Base-by-base conservation (phyloP, 2,888 invertebrate genomes). In the Gibbula magus region DNA sequence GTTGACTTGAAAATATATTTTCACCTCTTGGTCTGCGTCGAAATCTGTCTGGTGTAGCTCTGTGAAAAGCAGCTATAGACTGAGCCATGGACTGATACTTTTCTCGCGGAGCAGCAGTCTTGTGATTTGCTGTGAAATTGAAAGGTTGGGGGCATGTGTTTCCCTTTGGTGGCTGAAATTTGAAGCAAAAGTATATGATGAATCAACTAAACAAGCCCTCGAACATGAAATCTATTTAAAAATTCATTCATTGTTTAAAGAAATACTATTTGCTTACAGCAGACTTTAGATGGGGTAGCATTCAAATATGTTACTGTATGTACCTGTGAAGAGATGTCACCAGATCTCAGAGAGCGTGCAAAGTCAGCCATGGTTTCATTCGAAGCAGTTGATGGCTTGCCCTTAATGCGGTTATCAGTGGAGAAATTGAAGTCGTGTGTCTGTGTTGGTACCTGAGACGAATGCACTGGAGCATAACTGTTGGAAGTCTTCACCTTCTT, bases 21-120 rank as follows among this genome's bases (percentile, higher is more conserved):
- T 80, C 79, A 84, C 84, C 79, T 51, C 75, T 61, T 20, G 87
- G 84, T 81, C 82, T 85, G 16, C 93, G 92, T 66, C 93, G 93
- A 86, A 95, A 95, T 39, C 95, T 93, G 16, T 94, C 94, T 4
- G 95, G 95, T 5, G 95, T 95, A 86, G 94, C 94, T 80, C 93
- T 94, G 84, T 95, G 94, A 89, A 93, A 95, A 81, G 94, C 94
- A 81, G 94, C 94, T 78, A 95, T 93, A 77, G 94, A 93, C 90
- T 95, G 95, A 8, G 95, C 95, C 93, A 95, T 93, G 1, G 95
- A 94, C n/a, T 94, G 93, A 89, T 94, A 95, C 78, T 88, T 89
- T 29, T 82, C 84, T 39, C 82, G 70, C 32, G 83, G 82, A 3
- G 73, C 20, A 13, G 77, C 29, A 20, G 75, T 84, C 79, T 84